Conservation (phyloP, 1,140 invertebrate species). For the Leptoteleia sp. region DNA sequence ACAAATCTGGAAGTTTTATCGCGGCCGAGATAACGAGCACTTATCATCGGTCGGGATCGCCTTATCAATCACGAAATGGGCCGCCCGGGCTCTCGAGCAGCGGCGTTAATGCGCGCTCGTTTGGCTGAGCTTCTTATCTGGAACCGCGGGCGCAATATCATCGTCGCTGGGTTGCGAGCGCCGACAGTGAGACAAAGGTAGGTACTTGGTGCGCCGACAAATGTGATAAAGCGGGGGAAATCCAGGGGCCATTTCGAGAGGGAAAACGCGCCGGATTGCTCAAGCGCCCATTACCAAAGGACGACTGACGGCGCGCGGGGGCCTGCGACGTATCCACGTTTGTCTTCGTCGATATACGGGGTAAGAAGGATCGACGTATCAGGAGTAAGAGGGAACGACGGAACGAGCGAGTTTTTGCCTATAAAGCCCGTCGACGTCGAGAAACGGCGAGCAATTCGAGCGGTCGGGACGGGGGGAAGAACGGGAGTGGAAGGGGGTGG, state of each 20-base stretch:
- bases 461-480: constrained; percentile 19
- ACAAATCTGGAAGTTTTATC: constrained; percentile 28
- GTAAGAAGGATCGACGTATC: constrained; percentile 36
- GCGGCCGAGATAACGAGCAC: constrained; percentile 24
- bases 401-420: constrained; percentile 63
- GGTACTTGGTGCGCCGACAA: constrained; percentile 30
- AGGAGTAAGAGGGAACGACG: constrained; percentile 29
- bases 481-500: too few species aligned
- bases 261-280: constrained; percentile 24
- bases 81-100: constrained; percentile 45
- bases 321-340: constrained; percentile 14
- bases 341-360: constrained; percentile 62
- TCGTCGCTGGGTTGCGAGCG: constrained; percentile 10
- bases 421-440: constrained; percentile 61
- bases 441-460: constrained; percentile 34
- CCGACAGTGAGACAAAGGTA: constrained; percentile 20
- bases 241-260: constrained; percentile 24
- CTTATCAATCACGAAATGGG: constrained; percentile 70
- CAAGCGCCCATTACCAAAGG: constrained; percentile 38
- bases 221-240: constrained; percentile 52
- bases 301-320: constrained; percentile 31
- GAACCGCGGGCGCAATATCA: constrained; percentile 5
- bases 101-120: constrained; percentile 69
- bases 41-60: constrained; percentile 68
- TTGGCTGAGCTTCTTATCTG: constrained; percentile 68